These are phyloP conservation scores for Ichneumoninae sp. DNA, from an alignment of 2,888 invertebrate species.

Conservation along the genomic window DNA sequence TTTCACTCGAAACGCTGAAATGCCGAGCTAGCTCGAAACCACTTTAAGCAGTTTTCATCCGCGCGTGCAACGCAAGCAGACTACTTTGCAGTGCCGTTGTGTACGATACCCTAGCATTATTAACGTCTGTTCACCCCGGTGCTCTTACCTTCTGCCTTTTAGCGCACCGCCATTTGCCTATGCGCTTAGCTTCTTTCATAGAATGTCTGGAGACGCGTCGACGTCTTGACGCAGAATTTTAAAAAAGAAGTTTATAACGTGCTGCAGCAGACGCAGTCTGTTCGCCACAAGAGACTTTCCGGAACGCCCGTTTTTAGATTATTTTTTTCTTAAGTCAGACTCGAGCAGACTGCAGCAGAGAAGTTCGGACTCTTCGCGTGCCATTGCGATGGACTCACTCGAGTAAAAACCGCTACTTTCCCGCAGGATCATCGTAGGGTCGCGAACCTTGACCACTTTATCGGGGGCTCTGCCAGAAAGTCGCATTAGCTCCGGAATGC, in stretches of 20 bases:
- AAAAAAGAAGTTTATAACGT: not conserved
- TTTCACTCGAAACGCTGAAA: not conserved
- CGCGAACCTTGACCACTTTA: too few species aligned
- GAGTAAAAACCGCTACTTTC: too few species aligned
- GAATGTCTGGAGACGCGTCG: not conserved
- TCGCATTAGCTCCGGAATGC: too few species aligned
- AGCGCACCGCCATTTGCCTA: not conserved
- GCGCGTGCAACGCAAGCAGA: not conserved
- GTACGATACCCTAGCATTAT: not conserved
- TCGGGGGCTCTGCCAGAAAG: too few species aligned
- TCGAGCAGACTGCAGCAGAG: too few species aligned
- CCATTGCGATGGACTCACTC: not conserved
- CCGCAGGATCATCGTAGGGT: too few species aligned
- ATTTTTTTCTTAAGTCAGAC: not conserved
- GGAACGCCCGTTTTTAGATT: not conserved
- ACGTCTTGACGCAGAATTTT: not conserved
- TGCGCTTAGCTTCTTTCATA: not conserved
- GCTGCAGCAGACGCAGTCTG: not conserved
- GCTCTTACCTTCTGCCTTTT: conserved; percentile 22
- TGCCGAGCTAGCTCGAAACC: not conserved
- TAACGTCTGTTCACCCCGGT: conserved; percentile 17
- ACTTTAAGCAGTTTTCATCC: not conserved
- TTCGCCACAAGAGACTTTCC: not conserved
- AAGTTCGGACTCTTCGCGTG: not conserved
- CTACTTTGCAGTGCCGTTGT: conserved; percentile 1